These are phyloP conservation scores for Nicator chloris DNA, from an alignment of 2,113 vertebrate species.

Conservation along the genomic window DNA sequence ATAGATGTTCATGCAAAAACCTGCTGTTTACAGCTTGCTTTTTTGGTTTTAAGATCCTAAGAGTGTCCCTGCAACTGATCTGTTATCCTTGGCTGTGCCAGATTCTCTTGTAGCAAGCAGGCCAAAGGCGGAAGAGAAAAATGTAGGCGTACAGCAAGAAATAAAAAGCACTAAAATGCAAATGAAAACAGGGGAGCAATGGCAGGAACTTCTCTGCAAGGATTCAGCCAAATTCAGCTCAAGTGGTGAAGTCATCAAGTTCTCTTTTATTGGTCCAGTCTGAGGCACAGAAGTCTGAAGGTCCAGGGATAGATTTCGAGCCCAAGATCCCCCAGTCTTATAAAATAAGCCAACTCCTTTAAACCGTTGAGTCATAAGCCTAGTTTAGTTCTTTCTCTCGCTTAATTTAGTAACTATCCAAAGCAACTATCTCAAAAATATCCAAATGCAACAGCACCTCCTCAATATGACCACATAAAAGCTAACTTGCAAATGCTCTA, in stretches of 20 bases:
- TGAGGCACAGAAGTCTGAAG: not conserved
- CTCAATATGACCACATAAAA: not conserved
- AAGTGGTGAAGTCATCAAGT: not conserved
- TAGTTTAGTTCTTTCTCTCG: not conserved
- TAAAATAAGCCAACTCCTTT: not conserved
- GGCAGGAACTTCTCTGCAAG: not conserved
- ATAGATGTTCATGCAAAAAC: not conserved
- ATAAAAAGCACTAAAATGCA: constrained; percentile 1
- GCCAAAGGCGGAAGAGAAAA: not conserved
- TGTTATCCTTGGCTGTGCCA: not conserved
- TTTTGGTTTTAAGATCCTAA: not conserved
- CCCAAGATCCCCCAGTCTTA: not conserved
- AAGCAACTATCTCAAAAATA: not conserved
- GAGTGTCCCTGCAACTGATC: not conserved
- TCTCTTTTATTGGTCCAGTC: not conserved
- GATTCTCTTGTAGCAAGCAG: not conserved
- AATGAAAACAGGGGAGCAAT: not conserved
- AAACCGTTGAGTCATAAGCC: not conserved
- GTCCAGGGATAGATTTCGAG: not conserved
- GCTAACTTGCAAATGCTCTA: not conserved
- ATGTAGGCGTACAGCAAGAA: not conserved
- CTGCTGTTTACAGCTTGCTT: not conserved
- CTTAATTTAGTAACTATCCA: not conserved
- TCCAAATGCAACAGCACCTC: not conserved
- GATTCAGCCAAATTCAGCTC: not conserved